phyloP scores from a whole-genome alignment of 2,113 vertebrate species.

The Antidorcas marsupialis region DNA sequence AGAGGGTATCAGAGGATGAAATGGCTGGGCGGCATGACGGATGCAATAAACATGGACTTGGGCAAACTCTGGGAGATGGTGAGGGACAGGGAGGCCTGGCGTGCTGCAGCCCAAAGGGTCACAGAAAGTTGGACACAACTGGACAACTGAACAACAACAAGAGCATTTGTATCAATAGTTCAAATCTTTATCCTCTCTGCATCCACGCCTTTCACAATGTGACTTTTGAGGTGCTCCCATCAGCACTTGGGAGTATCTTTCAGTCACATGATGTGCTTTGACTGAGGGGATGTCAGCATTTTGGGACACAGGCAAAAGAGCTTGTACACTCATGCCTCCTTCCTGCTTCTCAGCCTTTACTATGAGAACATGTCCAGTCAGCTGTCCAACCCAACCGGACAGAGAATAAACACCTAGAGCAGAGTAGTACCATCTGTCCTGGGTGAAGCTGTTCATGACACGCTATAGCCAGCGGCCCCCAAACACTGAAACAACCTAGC shows the following conservation, averaged over 20 bases:
- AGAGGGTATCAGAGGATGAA: background rate
- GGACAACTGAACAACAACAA: background rate
- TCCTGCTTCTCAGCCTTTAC: background rate
- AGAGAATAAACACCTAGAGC: background rate
- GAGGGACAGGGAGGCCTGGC: background rate
- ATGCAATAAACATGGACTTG: background rate
- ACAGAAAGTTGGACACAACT: background rate
- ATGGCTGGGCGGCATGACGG: background rate
- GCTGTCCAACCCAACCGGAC: background rate
- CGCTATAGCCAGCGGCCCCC: accelerated
- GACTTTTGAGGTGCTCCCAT: background rate
- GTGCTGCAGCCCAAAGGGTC: background rate
- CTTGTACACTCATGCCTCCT: accelerated
- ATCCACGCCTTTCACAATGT: background rate
- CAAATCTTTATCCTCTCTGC: background rate
- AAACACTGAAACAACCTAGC: background rate
- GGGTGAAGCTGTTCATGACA: background rate
- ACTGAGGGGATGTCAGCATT: background rate
- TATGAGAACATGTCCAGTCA: background rate
- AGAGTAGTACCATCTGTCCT: background rate
- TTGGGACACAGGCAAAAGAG: background rate
- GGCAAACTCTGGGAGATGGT: background rate
- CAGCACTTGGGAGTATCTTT: background rate
- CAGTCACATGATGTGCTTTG: background rate
- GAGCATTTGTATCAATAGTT: background rate